Evolutionary conservation across 2,888 invertebrate genomes (phyloP), one percentile per base, ranked within the genome.

Genomic region (Boloria euphrosyne): DNA sequence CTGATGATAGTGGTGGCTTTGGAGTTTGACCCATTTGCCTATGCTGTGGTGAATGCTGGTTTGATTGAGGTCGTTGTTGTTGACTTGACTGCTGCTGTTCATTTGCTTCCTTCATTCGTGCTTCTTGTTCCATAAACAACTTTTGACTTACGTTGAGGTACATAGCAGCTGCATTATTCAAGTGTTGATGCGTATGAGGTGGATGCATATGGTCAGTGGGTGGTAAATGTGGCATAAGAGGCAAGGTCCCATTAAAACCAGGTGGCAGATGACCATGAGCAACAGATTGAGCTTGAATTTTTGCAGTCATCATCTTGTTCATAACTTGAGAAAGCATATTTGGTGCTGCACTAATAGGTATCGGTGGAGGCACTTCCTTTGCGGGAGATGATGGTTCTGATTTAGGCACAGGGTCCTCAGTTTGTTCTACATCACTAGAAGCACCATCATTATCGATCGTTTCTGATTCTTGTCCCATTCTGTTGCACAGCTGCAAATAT

Each of bases 401-500:
- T 74, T 93, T 93, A 50, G 93, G 93, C 69, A 92, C 88, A 51
- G 92, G 85, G 38, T 93, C 93, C 1, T 92, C 92, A 61, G 71
- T 87, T 66, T 89, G 91, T 80, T 95, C 95, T 79, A 95, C 94
- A 79, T 96, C 96, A 92, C 95, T 95, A 76, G 94, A 94, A 70
- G 93, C 94, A 81, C 96, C 96, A 75, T 96, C 95, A 55, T 95
- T 93, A 80, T 96, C 96, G 75, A 95, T 94, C 74, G 95, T 95
- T 77, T 95, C 95, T 0, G 95, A 95, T 72, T 95, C 95, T 78
- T 95, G 95, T 76, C 97, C 97, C 94, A 97, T 96, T 75, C 96
- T 93, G 79, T 96, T 97, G 83, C 97, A 96, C 78, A 98, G 90
- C 86, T 97, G 96, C 82, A 96, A 94, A 87, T 98, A 98, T 83